Percentiles rank a stretch among this genome's conserved stretches.
Evolutionary conservation across 2,888 invertebrate genomes (phyloP).

Genomic region (Micoletzkya japonica): DNA sequence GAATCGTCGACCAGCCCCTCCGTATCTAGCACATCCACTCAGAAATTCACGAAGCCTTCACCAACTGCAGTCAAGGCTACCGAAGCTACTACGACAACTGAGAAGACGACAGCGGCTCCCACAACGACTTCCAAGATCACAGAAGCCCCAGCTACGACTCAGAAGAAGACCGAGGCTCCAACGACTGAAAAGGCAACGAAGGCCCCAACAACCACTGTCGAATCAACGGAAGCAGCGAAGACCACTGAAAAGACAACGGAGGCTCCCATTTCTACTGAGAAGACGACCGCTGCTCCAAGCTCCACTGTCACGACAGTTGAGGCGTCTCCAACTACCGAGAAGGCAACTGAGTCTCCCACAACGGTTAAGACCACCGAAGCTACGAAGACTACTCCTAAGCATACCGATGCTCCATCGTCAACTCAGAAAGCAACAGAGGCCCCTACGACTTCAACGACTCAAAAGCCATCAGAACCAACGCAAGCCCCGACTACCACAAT

Average conservation of each 20-base stretch:
- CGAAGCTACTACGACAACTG: conserved; percentile 6
- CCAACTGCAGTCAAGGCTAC: conserved; percentile 17
- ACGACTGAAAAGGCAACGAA: neutral
- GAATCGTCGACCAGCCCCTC: no score
- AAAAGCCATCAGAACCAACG: neutral
- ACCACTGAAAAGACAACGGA: neutral
- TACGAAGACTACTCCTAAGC: no score
- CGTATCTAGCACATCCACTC: no score
- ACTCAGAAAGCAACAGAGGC: neutral
- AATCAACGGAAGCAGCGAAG: neutral
- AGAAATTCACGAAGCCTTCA: neutral
- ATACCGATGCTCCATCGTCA: neutral
- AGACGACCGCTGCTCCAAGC: neutral
- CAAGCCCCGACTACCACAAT: neutral
- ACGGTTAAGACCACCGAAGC: neutral
- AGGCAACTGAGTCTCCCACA: neutral
- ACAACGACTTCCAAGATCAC: conserved; percentile 12
- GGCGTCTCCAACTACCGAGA: neutral
- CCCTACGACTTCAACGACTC: neutral
- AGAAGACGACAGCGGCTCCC: neutral
- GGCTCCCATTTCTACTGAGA: neutral
- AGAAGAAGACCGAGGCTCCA: neutral
- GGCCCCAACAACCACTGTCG: neutral
- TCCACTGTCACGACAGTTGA: neutral
- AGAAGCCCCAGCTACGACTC: neutral